Conservation (phyloP, 2,888 invertebrate genomes). For the Acheta domesticus region DNA sequence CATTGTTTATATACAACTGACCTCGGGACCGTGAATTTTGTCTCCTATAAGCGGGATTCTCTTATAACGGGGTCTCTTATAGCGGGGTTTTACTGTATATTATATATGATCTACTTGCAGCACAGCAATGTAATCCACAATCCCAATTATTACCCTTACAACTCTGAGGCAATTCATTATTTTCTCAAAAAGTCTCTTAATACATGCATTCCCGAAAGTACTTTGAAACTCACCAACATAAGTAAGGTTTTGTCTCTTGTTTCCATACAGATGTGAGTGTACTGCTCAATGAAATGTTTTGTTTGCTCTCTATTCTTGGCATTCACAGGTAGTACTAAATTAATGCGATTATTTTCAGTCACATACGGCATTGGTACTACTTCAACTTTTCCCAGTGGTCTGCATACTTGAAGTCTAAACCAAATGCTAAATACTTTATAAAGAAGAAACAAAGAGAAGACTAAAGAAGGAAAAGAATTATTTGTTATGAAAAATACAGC, state of each 20-base stretch:
- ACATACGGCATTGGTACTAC: slow-evolving; percentile 92
- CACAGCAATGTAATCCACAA: no score
- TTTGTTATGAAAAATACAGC: no score
- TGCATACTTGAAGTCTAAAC: slow-evolving; percentile 70
- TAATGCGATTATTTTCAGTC: slow-evolving; percentile 83
- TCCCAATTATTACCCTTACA: no score
- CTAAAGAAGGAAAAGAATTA: not conserved
- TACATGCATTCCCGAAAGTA: no score
- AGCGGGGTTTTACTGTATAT: no score
- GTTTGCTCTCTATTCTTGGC: slow-evolving; percentile 56
- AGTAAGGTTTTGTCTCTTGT: slow-evolving; percentile 76
- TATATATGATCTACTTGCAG: no score
- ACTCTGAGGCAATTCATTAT: no score
- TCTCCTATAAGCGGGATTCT: no score
- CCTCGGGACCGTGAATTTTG: no score
- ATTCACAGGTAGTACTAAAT: slow-evolving; percentile 69
- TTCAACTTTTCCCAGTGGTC: slow-evolving; percentile 83
- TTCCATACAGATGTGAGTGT: slow-evolving; percentile 68
- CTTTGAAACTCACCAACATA: slow-evolving; percentile 56
- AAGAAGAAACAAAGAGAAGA: slow-evolving; percentile 34
- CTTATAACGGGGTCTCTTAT: no score
- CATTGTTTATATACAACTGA: no score
- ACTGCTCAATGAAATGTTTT: slow-evolving; percentile 66
- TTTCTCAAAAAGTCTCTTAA: no score
- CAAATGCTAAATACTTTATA: slow-evolving; percentile 1